Conservation (phyloP, 2,888 invertebrate species). For the Melanchra persicariae region DNA sequence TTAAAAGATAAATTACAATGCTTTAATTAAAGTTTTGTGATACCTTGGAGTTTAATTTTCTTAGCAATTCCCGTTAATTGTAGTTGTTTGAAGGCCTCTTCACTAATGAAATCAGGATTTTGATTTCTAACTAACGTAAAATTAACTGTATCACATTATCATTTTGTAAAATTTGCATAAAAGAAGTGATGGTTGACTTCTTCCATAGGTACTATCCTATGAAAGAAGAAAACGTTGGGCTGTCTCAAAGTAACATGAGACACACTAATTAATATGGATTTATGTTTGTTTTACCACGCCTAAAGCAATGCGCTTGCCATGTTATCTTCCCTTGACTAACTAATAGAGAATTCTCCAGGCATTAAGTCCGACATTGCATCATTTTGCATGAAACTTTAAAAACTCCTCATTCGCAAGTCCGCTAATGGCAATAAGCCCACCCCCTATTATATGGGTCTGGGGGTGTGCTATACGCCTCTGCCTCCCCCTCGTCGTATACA, state of each 20-base stretch:
- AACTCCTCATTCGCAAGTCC: background rate
- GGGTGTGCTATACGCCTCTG: too few relatives aligned
- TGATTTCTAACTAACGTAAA: background rate
- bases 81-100: constrained; percentile 10
- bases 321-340: background rate
- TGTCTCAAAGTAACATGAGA: too few relatives aligned
- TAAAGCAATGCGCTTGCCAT: too few relatives aligned
- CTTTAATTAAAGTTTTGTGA: constrained; percentile 25
- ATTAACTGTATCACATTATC: background rate
- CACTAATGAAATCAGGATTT: background rate
- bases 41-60: constrained; percentile 8
- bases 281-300: too few relatives aligned
- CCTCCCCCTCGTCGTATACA: background rate
- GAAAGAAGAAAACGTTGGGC: too few relatives aligned
- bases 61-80: background rate
- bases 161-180: background rate
- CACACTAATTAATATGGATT: too few relatives aligned
- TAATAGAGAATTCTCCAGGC: background rate
- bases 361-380: background rate
- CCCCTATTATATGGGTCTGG: background rate
- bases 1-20: constrained; percentile 16
- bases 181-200: too few relatives aligned
- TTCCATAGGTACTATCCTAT: too few relatives aligned
- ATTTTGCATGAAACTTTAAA: background rate
- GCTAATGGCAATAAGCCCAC: background rate